Conservation (phyloP, 1,140 invertebrate species). For the Pararge aegeria region DNA sequence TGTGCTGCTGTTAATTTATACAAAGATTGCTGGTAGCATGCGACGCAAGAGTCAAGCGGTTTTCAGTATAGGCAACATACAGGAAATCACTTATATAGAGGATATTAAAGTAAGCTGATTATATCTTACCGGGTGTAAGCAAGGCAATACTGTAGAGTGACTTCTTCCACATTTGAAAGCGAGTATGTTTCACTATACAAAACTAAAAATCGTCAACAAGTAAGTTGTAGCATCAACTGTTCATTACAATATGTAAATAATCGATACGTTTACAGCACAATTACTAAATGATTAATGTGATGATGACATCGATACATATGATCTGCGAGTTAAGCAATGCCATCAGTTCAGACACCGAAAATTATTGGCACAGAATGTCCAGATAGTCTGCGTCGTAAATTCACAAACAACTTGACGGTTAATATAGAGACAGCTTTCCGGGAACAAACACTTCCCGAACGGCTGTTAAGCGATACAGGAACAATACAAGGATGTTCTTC, state of each 20-base stretch:
- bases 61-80: conserved; percentile 66
- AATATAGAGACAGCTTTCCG: conserved; percentile 17
- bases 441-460: conserved; percentile 34
- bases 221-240: conserved; percentile 77
- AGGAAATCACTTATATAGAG: conserved; percentile 75
- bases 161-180: conserved; percentile 79
- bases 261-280: conserved; percentile 71
- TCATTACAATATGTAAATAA: conserved; percentile 59
- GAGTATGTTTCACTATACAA: conserved; percentile 77
- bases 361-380: conserved; percentile 25
- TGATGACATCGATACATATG: conserved; percentile 59
- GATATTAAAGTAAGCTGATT: conserved; percentile 78
- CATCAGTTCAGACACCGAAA: conserved; percentile 30
- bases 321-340: conserved; percentile 48
- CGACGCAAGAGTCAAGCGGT: conserved; percentile 24
- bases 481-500: conserved; percentile 22
- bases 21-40: conserved; percentile 19
- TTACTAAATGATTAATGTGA: conserved; percentile 67
- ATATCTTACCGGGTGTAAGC: conserved; percentile 79
- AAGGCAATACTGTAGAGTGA: conserved; percentile 79
- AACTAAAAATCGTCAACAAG: conserved; percentile 74
- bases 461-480: conserved; percentile 37
- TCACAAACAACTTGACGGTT: conserved; percentile 13
- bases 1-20: conserved; percentile 13
- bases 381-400: conserved; percentile 23